Evolutionary conservation across 2,113 vertebrate genomes (phyloP), one percentile per base, ranked within the genome.

Genomic region (Pteruthius melanotis): DNA sequence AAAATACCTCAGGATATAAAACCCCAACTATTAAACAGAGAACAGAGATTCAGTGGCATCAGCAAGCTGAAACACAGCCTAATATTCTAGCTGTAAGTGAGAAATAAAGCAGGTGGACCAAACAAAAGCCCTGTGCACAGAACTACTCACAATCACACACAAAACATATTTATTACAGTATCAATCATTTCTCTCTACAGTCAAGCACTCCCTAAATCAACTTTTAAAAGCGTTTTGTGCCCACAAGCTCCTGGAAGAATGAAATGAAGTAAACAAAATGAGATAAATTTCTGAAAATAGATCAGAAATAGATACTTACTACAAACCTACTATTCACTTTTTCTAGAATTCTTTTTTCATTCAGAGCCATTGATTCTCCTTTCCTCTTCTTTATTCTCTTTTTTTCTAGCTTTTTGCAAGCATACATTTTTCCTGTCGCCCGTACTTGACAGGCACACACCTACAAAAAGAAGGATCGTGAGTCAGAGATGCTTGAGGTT

Each of bases 401-500:
- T 97, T 99, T 99, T 96, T 98, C 98, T 94, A 99, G 98, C 97
- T 99, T 99, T 98, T 99, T 99, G 97, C 99, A 99, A 96, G 99
- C 99, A 80, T 99, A 99, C 99, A 99, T 99, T 97, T 99, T 99
- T 97, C 99, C 99, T 79, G 99, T 99, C 85, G 99, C 99, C 94
- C 99, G 97, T 53, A 99, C 99, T 98, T 99, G 99, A 97, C 99
- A 99, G 95, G 99, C 99, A 97, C 98, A 99, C 65, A 99, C 99
- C 99, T 99, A 94, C 37, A 84, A 93, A 89, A 44, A 66, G 49
- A 84, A 61, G n/a, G 33, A 63, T 71, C 5, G 10, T 35, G 6
- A 15, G 26, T 90, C 61, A 76, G 31, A 85, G 19, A 52, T 23
- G 45, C 24, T 30, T 26, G 15, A 20, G 9, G 2, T 15, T 40